Evolutionary conservation across 2,797 vertebrate species (phyloP), one percentile per base, ranked within the genome.

Genomic region (Selene dorsalis): DNA sequence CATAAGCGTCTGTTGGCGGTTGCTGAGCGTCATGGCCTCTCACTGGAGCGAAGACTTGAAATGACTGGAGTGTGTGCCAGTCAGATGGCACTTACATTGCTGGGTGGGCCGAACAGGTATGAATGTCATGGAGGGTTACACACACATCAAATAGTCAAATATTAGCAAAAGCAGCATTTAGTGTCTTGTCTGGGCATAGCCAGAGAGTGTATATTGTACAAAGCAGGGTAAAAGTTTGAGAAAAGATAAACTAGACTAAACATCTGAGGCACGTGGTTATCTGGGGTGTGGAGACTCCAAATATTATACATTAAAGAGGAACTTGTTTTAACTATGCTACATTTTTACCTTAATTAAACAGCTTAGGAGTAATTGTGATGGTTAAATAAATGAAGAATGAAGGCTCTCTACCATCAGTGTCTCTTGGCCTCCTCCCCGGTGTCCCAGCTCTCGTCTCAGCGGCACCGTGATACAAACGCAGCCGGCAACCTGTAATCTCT

Each of bases 31-130:
- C 94, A 98, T 0, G 98, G 98, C 47, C 94, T 99, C 47, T 96
- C 96, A 1, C 88, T 98, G 90, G 98, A 99, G 91, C 93, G 97
- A 75, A 95, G 97, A 80, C 93, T 99, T 88, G 98, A 99, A 94
- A 97, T 99, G 97, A 97, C 97, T 0, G 98, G 98, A 0, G 96
- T 99, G 48, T 99, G 98, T 48, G 97, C 98, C 32, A 99, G 97
- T 92, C 98, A 99, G 93, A 99, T 99, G 98, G 96, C 98, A 3
- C 95, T 99, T 53, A 99, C 97, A 4, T 93, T 99, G 38, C 96
- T 99, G 0, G 98, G 98, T 70, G 98, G 98, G 9, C 98, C 98
- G 69, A 99, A 99, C 95, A 97, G 98, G 98, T 99, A 91, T 92
- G 73, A 43, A 39, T 52, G 11, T 12, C 4, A 4, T 9, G 0